Base-by-base conservation (phyloP, 2,888 invertebrate genomes). In the Nomada goodeniana region DNA sequence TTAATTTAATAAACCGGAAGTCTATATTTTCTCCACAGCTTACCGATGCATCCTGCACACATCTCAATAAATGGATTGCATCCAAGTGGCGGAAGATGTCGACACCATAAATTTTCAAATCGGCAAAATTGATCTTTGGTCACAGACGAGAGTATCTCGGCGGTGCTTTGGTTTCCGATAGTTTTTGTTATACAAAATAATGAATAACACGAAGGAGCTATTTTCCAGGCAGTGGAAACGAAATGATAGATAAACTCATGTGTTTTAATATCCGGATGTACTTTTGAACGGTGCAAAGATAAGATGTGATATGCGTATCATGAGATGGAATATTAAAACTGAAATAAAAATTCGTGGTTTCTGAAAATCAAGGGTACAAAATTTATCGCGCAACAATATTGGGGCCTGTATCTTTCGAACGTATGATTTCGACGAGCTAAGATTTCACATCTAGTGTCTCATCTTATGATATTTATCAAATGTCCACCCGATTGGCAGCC, bases 81-180 rank as follows among this genome's bases (percentile, higher is more conserved):
- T 15, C 26, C 36, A 61, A 29, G 11, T 55, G 52, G 44, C 59
- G 63, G 44, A 61, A 78, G 74, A 73, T 85, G 75, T 76, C 69
- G 77, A 67, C 76, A 76, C 63, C 47, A 13, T 74, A 26, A 69
- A 44, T 53, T 74, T 72, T 76, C 47, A 55, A 20, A 69, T 42
- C 42, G 15, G 20, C 69, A 59, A 20, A 77, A 67, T 59, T 20
- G n/a, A 76, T 83, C 74, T 84, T 84, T 84, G 82, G 82, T 47
- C 26, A 26, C 26, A 26, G 26, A 26, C 26, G 26, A 26, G 26
- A 26, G 2, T 26, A 26, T 26, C 26, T 26, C 26, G 26, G 1
- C 26, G 26, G 26, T 26, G 26, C 74, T 84, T 84, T 84, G 82
- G 82, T 47, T 69, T 83, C 55, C 13, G 36, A 61, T 42, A 55